Conservation (phyloP, 2,113 vertebrate species). For the Pelvicachromis taeniatus region DNA sequence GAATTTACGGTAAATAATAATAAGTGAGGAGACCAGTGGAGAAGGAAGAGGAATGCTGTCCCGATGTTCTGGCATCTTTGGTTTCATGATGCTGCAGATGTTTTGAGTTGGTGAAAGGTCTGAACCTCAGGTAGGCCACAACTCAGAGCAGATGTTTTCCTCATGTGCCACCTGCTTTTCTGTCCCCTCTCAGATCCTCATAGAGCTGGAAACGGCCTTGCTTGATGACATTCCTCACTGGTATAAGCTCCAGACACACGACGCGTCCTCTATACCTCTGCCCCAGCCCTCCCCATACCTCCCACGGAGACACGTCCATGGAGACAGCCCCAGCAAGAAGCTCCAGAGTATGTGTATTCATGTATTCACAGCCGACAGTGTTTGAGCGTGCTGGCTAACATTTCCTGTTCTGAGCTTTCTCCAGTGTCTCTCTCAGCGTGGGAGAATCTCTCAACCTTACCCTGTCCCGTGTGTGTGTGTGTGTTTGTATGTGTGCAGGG, state of each 20-base stretch:
- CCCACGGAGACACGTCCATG: conserved; percentile 88
- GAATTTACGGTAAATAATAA: too few species aligned
- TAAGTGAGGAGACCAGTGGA: neutral
- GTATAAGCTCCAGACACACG: conserved; percentile 97
- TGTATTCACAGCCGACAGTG: neutral
- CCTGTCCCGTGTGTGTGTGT: conserved; percentile 32
- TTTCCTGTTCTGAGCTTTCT: conserved; percentile 21
- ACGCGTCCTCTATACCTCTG: conserved; percentile 94
- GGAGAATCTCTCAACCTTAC: conserved; percentile 27
- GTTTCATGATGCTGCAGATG: neutral
- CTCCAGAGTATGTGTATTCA: conserved; percentile 85
- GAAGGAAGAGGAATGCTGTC: neutral
- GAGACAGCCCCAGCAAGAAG: conserved; percentile 94
- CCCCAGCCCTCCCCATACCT: conserved; percentile 97
- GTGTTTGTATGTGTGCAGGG: conserved; percentile 77
- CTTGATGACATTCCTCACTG: conserved; percentile 95
- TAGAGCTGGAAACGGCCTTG: conserved; percentile 94
- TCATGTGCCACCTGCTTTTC: neutral
- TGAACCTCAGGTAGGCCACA: neutral
- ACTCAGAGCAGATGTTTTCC: neutral
- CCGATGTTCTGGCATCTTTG: neutral
- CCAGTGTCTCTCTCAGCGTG: conserved; percentile 12
- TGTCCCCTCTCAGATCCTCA: conserved; percentile 81
- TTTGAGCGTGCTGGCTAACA: neutral
- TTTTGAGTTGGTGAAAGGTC: neutral